Evolutionary conservation across 1,140 invertebrate genomes (phyloP).

Genomic region (Dendrolimus punctatus): DNA sequence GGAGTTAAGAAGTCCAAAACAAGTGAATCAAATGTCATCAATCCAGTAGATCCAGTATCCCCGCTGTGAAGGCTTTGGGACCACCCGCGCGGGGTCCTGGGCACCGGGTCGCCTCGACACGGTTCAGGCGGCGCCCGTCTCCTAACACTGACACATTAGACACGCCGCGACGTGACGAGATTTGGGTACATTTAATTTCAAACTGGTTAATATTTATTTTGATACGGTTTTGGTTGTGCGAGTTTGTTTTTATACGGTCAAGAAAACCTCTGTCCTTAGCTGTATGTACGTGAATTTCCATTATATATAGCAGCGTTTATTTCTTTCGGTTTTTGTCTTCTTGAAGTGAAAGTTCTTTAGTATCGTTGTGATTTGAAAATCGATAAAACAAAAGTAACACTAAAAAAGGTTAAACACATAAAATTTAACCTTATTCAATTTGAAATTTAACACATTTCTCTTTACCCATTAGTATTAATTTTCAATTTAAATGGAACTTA

Average conservation of each 20-base stretch:
- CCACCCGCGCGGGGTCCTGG: conserved; percentile 9
- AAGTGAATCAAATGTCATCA: background rate
- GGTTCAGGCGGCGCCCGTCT: conserved; percentile 24
- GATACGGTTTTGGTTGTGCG: background rate
- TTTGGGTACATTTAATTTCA: background rate
- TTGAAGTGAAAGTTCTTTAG: too few relatives aligned
- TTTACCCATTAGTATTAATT: too few relatives aligned
- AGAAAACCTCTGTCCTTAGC: too few relatives aligned
- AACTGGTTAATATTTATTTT: background rate
- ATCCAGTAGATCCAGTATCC: background rate
- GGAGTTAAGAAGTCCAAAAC: background rate
- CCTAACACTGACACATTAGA: conserved; percentile 17
- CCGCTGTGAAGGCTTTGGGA: background rate
- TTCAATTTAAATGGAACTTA: too few relatives aligned
- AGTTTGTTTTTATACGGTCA: background rate
- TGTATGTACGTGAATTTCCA: too few relatives aligned
- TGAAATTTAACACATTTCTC: too few relatives aligned
- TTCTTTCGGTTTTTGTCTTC: too few relatives aligned
- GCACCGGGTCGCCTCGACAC: conserved; percentile 22
- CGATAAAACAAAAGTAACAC: too few relatives aligned
- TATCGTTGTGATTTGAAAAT: too few relatives aligned
- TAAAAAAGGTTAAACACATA: too few relatives aligned
- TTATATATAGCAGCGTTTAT: too few relatives aligned
- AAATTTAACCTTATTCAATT: too few relatives aligned
- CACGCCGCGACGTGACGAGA: conserved; percentile 8